Conservation (phyloP, 1,140 invertebrate genomes). For the Drosophila arizonae region DNA sequence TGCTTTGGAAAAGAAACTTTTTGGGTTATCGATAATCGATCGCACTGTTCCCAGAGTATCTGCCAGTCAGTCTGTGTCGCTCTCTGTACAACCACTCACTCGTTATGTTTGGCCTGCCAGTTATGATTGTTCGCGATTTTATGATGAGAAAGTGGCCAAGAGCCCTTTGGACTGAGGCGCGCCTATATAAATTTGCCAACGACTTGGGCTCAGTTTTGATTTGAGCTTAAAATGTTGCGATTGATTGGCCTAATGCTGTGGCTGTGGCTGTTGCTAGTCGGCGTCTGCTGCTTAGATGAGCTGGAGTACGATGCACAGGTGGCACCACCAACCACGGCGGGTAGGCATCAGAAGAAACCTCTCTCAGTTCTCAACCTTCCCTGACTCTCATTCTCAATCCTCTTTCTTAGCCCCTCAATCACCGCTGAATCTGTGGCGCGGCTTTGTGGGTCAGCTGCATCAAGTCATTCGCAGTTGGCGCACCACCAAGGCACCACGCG, state of each 20-base stretch:
- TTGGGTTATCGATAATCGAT: too few relatives aligned
- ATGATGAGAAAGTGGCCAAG: slow-evolving; percentile 31
- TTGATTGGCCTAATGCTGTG: slow-evolving; percentile 15
- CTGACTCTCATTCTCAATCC: not conserved
- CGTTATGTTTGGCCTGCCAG: not conserved
- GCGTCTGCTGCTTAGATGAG: slow-evolving; percentile 29
- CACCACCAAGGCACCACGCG: not conserved
- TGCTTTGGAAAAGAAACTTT: too few relatives aligned
- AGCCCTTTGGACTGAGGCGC: not conserved
- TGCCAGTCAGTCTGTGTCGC: not conserved
- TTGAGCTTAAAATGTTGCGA: slow-evolving; percentile 35
- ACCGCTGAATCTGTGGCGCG: slow-evolving; percentile 42
- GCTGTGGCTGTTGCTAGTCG: slow-evolving; percentile 27
- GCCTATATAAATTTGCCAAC: slow-evolving; percentile 29
- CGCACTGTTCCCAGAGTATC: not conserved
- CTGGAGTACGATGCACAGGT: slow-evolving; percentile 57
- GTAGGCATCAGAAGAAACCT: slow-evolving; percentile 18
- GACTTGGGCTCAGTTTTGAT: slow-evolving; percentile 1
- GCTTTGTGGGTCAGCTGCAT: slow-evolving; percentile 44
- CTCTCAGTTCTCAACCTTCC: not conserved
- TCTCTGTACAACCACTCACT: not conserved
- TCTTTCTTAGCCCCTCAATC: slow-evolving; percentile 28
- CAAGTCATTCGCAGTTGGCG: slow-evolving; percentile 19
- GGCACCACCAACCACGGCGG: slow-evolving; percentile 37
- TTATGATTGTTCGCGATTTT: slow-evolving; percentile 22